These are phyloP conservation scores for Gari tellinella DNA, from an alignment of 2,888 invertebrate genomes.

Conservation along the genomic window DNA sequence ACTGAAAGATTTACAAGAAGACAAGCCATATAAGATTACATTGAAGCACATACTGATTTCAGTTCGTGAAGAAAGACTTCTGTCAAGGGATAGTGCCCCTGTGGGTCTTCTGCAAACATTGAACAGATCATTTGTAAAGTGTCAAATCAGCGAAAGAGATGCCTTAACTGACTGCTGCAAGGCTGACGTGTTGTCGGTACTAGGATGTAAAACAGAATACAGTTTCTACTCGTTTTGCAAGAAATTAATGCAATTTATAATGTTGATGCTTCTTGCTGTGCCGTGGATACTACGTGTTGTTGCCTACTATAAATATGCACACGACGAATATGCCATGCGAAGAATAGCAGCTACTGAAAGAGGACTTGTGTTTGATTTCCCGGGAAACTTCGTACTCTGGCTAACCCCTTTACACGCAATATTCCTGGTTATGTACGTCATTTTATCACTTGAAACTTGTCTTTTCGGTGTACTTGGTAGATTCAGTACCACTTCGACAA, in stretches of 20 bases:
- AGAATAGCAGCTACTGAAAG: neutral
- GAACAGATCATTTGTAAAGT: neutral
- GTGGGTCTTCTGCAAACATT: neutral
- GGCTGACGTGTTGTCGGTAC: constrained; percentile 53
- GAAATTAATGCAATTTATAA: neutral
- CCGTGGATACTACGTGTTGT: neutral
- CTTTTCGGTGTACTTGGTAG: constrained; percentile 30
- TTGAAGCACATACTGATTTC: constrained; percentile 60
- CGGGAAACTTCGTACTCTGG: neutral
- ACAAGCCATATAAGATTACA: constrained; percentile 39
- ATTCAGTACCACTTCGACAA: constrained; percentile 56
- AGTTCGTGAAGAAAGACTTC: neutral
- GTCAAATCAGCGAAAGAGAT: neutral
- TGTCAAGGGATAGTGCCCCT: neutral
- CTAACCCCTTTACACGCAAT: neutral
- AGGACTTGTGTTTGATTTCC: neutral
- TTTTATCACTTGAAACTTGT: neutral
- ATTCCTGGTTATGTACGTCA: neutral
- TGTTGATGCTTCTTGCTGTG: neutral
- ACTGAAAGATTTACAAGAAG: constrained; percentile 30
- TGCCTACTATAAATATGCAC: constrained; percentile 4
- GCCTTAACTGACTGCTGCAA: constrained; percentile 4
- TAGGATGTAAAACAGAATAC: neutral
- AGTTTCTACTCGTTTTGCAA: too few relatives aligned
- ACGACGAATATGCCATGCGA: neutral